Base-by-base conservation (phyloP, 1,140 invertebrate genomes). In the Drosophila yakuba region DNA sequence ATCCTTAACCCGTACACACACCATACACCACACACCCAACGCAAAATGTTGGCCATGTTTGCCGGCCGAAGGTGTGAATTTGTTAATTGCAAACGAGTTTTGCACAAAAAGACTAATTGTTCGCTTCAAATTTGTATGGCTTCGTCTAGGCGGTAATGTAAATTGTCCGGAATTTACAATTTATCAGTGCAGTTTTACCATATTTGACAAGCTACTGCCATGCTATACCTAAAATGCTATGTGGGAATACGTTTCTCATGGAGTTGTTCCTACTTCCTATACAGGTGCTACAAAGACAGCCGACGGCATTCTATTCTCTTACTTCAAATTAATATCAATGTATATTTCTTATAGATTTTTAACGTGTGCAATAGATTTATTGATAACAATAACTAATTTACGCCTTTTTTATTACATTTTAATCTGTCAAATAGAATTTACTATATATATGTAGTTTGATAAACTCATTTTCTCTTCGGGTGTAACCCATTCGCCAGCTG, bases 31-130 rank as follows among this genome's bases (percentile, higher is more conserved):
- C 7, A 62, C 41, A 48, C 63, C 64, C 67, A 48, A 23, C 4
- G 36, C 15, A 71, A 71, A 71, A 71, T 71, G 38, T 57, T 71
- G 12, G 67, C 20, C 32, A 36, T 57, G 64, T 17, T 8, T 36
- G 15, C 12, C 12, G 10, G 64, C 23, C 14, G n/a, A 41, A 71
- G 67, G 67, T 71, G 67, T 50, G 64, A 71, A 69, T 57, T 57
- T 14, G 44, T 36, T 71, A 56, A 71, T 71, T 71, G 63, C 43
- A 68, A 71, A 68, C 35, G 44, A 71, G 44, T 69, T 71, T 69
- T 6, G 14, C 36, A 57, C 64, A 71, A 45, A 71, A 71, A 56
- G 36, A 43, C 47, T 38, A 48, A 50, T 39, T 71, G 50, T 71
- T 68, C 2, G n/a, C 4, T 4, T 4, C 32, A 20, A 8, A 15